phyloP scores from a whole-genome alignment of 1,140 invertebrate genomes.

The Penaeus vannamei region DNA sequence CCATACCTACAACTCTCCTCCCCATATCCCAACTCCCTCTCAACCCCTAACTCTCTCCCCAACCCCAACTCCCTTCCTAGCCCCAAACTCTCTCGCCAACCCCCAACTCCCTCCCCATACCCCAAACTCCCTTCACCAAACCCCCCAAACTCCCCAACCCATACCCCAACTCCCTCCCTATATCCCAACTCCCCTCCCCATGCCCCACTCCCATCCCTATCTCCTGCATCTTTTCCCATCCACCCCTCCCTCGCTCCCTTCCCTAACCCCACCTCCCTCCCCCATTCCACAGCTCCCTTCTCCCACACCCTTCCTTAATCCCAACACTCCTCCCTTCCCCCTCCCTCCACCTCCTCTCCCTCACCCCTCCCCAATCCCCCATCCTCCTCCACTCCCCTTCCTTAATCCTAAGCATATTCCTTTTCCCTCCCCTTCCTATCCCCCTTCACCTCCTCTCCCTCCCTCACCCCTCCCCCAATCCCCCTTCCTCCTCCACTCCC shows the following conservation, averaged over 20 bases:
- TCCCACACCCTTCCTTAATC: neutral
- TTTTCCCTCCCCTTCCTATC: neutral
- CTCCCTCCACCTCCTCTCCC: neutral
- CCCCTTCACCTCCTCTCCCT: constrained; percentile 17
- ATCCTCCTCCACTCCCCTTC: neutral
- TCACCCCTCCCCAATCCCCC: neutral
- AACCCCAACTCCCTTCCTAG: neutral
- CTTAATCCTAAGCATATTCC: neutral
- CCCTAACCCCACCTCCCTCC: neutral
- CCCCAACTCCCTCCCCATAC: too few relatives aligned
- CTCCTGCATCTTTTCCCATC: neutral
- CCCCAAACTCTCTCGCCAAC: too few relatives aligned
- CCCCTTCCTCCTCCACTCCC: neutral
- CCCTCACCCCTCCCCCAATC: constrained; percentile 1
- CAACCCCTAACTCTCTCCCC: neutral
- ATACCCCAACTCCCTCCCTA: neutral
- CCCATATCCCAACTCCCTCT: neutral
- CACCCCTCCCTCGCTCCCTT: neutral
- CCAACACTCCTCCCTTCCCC: neutral
- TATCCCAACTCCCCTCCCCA: neutral
- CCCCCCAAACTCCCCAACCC: neutral
- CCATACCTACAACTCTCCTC: neutral
- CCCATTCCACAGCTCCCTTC: neutral
- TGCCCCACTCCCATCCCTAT: neutral
- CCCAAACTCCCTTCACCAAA: too few relatives aligned